phyloP scores from a whole-genome alignment of 1,140 invertebrate genomes.

The Papilio xuthus region DNA sequence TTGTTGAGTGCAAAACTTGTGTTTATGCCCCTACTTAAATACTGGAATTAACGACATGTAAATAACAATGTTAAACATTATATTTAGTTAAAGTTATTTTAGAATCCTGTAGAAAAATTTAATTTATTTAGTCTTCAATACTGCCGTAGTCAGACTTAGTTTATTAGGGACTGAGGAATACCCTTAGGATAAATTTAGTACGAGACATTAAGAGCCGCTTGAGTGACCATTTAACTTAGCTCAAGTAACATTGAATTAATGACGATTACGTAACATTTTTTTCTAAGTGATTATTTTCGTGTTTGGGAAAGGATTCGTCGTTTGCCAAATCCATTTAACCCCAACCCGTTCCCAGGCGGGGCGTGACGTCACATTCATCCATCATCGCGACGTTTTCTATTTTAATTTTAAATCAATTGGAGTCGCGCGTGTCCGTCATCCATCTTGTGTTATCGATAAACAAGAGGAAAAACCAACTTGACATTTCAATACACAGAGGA shows the following conservation, averaged over 20 bases:
- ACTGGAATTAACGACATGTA: conserved; percentile 3
- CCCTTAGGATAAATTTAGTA: too few relatives aligned
- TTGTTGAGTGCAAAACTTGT: background rate
- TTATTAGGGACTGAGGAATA: too few relatives aligned
- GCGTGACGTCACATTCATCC: conserved; percentile 69
- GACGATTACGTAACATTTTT: background rate
- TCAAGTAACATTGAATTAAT: too few relatives aligned
- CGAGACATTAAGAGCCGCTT: too few relatives aligned
- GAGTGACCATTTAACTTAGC: background rate
- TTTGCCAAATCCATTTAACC: conserved; percentile 56
- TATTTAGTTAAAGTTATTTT: background rate
- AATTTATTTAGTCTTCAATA: background rate
- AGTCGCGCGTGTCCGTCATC: conserved; percentile 68
- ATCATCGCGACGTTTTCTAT: conserved; percentile 66
- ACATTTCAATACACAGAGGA: conserved; percentile 7
- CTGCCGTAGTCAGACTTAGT: too few relatives aligned
- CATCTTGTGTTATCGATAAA: conserved; percentile 78
- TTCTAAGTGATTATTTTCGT: background rate
- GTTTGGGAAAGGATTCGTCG: conserved; percentile 39
- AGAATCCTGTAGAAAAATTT: background rate
- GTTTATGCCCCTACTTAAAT: conserved; percentile 9
- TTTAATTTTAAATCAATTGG: conserved; percentile 79
- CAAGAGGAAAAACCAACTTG: conserved; percentile 51
- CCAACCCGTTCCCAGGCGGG: conserved; percentile 64
- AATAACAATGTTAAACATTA: background rate